phyloP scores from a whole-genome alignment of 2,888 invertebrate species.

The Eucera pruinosa region DNA sequence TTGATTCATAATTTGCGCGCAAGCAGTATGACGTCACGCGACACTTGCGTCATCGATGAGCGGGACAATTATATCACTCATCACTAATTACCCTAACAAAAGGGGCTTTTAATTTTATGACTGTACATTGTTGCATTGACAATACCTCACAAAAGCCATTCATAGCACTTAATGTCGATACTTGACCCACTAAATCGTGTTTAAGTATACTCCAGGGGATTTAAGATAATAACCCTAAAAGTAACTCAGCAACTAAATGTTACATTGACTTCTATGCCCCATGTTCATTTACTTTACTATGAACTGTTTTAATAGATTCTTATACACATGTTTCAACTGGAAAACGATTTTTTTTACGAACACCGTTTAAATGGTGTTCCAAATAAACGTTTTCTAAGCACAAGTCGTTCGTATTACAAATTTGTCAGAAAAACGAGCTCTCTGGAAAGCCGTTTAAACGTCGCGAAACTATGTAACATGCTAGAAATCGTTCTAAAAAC shows the following conservation, averaged over 20 bases:
- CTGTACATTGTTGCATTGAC: not conserved
- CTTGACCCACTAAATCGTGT: not conserved
- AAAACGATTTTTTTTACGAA: too few species aligned
- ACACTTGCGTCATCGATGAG: not conserved
- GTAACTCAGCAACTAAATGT: not conserved
- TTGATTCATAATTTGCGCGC: too few species aligned
- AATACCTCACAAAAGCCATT: not conserved
- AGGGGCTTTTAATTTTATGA: not conserved
- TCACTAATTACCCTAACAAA: constrained; percentile 4
- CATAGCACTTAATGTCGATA: not conserved
- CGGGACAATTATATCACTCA: not conserved
- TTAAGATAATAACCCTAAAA: not conserved
- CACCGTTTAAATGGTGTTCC: too few species aligned
- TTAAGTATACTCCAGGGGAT: not conserved
- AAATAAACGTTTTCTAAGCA: too few species aligned
- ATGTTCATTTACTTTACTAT: too few species aligned
- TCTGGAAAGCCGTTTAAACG: too few species aligned
- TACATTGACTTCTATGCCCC: not conserved
- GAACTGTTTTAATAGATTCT: too few species aligned
- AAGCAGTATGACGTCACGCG: not conserved
- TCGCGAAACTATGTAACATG: not conserved
- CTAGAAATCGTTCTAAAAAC: not conserved
- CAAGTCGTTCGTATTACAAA: too few species aligned
- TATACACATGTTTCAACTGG: too few species aligned
- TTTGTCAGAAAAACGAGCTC: too few species aligned